These are phyloP conservation scores for Eulacestoma nigropectus DNA, from an alignment of 2,113 vertebrate genomes.

Conservation along the genomic window DNA sequence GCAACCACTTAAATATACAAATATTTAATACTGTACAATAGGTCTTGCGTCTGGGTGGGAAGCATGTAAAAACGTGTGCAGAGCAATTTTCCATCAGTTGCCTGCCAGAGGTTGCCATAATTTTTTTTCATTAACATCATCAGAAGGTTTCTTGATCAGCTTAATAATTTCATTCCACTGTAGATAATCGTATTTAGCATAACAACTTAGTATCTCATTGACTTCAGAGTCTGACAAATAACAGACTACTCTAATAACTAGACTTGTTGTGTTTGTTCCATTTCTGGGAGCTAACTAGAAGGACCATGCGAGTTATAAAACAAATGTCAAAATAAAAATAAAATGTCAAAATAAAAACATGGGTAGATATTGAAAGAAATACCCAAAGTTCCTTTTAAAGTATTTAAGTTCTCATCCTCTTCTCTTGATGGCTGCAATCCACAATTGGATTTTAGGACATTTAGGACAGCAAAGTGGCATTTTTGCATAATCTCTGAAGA, in stretches of 20 bases:
- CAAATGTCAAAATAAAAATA: neutral
- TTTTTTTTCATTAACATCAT: neutral
- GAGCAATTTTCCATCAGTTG: neutral
- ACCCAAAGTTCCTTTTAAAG: neutral
- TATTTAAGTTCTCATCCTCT: neutral
- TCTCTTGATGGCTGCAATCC: neutral
- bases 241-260: neutral
- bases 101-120: neutral
- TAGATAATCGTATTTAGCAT: neutral
- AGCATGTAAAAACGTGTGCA: neutral
- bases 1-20: neutral
- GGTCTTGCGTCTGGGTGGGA: neutral
- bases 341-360: neutral
- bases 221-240: neutral
- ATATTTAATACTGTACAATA: neutral
- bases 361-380: neutral
- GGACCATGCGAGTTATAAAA: neutral
- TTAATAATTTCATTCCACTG: neutral
- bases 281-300: neutral
- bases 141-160: neutral
- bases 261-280: neutral
- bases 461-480: neutral
- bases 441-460: neutral
- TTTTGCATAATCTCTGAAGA: neutral
- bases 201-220: neutral